Conservation (phyloP, 2,113 vertebrate species). For the Mionectes macconnelli region DNA sequence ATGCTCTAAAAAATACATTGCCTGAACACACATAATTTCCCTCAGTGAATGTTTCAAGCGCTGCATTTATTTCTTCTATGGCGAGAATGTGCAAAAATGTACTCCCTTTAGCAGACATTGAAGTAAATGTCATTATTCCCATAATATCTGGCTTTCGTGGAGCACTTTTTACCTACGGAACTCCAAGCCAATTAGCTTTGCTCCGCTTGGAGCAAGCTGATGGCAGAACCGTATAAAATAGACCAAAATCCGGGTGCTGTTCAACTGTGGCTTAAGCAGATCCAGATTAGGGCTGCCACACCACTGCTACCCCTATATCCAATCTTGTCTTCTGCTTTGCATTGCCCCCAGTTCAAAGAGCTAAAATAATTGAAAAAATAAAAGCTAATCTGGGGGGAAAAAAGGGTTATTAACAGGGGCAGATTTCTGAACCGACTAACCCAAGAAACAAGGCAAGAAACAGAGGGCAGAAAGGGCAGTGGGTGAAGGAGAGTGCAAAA, state of each 20-base stretch:
- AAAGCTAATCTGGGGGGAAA: background rate
- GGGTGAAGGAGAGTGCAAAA: background rate
- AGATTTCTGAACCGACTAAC: background rate
- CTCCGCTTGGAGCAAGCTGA: conserved; percentile 2
- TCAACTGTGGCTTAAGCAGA: background rate
- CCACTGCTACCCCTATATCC: background rate
- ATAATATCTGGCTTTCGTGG: background rate
- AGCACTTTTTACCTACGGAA: background rate
- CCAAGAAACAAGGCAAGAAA: background rate
- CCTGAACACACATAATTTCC: background rate
- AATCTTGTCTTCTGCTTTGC: background rate
- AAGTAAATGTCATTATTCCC: background rate
- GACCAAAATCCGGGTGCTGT: background rate
- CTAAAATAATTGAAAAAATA: background rate
- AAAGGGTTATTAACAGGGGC: background rate
- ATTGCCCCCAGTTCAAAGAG: background rate
- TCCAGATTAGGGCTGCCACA: background rate
- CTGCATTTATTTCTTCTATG: background rate
- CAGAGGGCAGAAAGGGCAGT: background rate
- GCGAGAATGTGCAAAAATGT: background rate
- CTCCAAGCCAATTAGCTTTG: background rate
- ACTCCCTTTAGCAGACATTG: background rate
- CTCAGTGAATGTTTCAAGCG: background rate
- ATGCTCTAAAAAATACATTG: background rate
- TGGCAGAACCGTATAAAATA: background rate